A percentile compares a stretch with the other conserved stretches of the same genome.
Conservation (phyloP, 2,888 invertebrate genomes). For the Amorpha juglandis region DNA sequence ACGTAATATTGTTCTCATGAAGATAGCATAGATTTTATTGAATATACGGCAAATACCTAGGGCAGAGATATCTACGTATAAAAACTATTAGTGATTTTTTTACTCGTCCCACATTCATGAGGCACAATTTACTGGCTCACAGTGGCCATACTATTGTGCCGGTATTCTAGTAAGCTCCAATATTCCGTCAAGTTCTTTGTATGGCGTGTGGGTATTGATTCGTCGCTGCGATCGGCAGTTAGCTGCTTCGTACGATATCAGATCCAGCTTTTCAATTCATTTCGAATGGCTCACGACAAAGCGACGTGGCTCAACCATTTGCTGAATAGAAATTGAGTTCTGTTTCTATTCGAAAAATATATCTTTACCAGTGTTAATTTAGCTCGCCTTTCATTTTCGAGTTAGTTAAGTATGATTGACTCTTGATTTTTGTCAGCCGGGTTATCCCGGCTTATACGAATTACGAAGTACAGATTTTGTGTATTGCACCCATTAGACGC, state of each 20-base stretch:
- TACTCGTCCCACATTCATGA: background rate
- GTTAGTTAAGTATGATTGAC: too few species aligned
- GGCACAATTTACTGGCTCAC: conserved; percentile 25
- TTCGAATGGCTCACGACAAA: conserved; percentile 62
- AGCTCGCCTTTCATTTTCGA: background rate
- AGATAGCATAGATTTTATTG: too few species aligned
- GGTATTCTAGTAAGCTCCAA: conserved; percentile 48
- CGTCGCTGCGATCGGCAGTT: conserved; percentile 56
- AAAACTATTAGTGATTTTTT: conserved; percentile 1
- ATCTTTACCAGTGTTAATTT: background rate
- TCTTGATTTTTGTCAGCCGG: too few species aligned
- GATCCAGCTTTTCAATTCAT: conserved; percentile 66
- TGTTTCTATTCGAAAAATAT: conserved; percentile 46
- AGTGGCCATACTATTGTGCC: conserved; percentile 40
- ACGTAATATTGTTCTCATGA: too few species aligned
- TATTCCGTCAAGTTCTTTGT: conserved; percentile 65
- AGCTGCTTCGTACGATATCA: conserved; percentile 65
- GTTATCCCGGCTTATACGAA: too few species aligned
- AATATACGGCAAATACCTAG: too few species aligned
- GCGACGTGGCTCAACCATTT: conserved; percentile 62
- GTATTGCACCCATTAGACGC: background rate
- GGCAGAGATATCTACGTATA: background rate
- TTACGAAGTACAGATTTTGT: too few species aligned
- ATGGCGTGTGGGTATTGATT: conserved; percentile 59
- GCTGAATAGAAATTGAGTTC: conserved; percentile 68